phyloP scores from a whole-genome alignment of 2,888 invertebrate genomes.

The Mesoligia furuncula region DNA sequence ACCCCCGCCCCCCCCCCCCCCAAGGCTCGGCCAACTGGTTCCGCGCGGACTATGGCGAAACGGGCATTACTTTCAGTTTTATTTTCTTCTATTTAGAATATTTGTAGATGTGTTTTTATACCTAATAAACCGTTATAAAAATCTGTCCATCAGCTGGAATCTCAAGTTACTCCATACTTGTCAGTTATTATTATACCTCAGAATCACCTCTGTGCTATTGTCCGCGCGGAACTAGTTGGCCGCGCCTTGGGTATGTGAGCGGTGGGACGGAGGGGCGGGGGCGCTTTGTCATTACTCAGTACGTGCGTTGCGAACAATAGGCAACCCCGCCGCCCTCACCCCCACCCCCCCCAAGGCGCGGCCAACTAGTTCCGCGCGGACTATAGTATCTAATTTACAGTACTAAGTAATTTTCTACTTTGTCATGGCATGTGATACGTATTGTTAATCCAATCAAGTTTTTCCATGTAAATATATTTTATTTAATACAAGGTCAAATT shows the following conservation, averaged over 20 bases:
- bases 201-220: neutral
- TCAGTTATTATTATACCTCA: slow-evolving; percentile 19
- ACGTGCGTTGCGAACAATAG: too few relatives aligned
- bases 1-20: too few relatives aligned
- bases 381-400: neutral
- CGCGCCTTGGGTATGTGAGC: too few relatives aligned
- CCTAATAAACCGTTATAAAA: neutral
- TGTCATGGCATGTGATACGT: slow-evolving; percentile 41
- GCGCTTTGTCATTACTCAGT: too few relatives aligned
- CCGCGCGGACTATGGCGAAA: too few relatives aligned
- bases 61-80: neutral
- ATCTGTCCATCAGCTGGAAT: neutral
- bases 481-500: neutral
- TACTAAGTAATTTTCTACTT: slow-evolving; percentile 29
- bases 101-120: neutral
- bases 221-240: too few relatives aligned
- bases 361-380: too few relatives aligned
- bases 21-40: too few relatives aligned
- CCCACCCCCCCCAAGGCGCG: too few relatives aligned
- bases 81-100: neutral
- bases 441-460: slow-evolving; percentile 14
- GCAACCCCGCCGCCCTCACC: too few relatives aligned
- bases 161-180: slow-evolving; percentile 5
- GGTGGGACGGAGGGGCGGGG: too few relatives aligned
- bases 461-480: slow-evolving; percentile 27